Base-by-base conservation (phyloP, 2,888 invertebrate genomes). In the Hyalella azteca region DNA sequence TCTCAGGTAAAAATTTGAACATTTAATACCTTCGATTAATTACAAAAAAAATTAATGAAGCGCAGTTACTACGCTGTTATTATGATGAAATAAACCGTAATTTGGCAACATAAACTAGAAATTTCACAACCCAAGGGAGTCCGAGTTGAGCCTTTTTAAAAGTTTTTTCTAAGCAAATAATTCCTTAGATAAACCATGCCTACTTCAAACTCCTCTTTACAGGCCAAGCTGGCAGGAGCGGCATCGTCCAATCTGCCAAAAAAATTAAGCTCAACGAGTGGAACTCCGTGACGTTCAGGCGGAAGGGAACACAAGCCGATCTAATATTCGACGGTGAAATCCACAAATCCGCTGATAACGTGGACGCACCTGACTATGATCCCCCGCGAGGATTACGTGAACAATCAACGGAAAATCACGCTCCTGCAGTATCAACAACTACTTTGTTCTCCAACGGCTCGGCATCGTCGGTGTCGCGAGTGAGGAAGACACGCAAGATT, bases 281-380 rank as follows among this genome's bases (percentile, higher is more conserved):
- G 83, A 81, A 81, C 45, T 54, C 48, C 39, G 83, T 81, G 50
- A 50, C 76, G 19, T 66, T 78, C 22, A 78, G 59, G 50, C 39
- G 83, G n/a, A 40, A 78, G n/a, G 83, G 81, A n/a, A 59, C 80
- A 5, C 54, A 79, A 11, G 81, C 78, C 11, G 50, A 73, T 5
- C 77, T 81, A 36, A 40, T n/a, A 29, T 83, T 79, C 75, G 32
- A 45, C 15, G 83, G 83, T 2, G 36, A 73, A 26, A 75, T 78
- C 22, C 49, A 60, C 3, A 22, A 54, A 11, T 36, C 78, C 5
- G 39, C 40, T 49, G 39, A 39, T 50, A 50, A 73, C 13, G 22
- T 7, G 0, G 15, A 26, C 19, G 15, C 1, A 22, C 54, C 54
- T 9, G 22, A 19, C 9, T 3, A 49, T 19, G 15, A 45, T 22